Evolutionary conservation across 1,140 invertebrate species (phyloP).

Genomic region (Mamestra configurata): DNA sequence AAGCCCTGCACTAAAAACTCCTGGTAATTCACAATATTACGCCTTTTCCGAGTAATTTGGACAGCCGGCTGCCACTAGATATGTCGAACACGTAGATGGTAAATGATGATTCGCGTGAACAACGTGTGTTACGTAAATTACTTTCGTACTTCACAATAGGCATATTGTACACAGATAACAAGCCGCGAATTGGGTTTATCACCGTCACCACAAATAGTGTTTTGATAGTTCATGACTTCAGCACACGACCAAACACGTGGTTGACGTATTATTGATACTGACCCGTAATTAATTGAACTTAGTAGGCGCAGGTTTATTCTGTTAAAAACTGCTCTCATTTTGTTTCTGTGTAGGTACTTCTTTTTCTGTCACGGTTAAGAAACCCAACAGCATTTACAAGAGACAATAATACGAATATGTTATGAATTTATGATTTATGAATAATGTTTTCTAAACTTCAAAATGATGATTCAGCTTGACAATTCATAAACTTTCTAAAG

Average conservation of each 20-base stretch:
- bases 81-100: conserved; percentile 53
- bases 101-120: conserved; percentile 33
- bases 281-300: background rate
- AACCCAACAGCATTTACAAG: background rate
- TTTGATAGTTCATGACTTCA: background rate
- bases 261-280: background rate
- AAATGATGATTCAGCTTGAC: background rate
- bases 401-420: background rate
- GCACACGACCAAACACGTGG: no score
- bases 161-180: conserved; percentile 46
- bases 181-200: conserved; percentile 31
- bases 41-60: conserved; percentile 46
- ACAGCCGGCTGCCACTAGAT: conserved; percentile 21
- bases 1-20: conserved; percentile 19
- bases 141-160: conserved; percentile 51
- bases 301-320: background rate
- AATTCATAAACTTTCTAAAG: background rate
- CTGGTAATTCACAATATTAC: conserved; percentile 37
- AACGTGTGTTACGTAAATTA: conserved; percentile 51
- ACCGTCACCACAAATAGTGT: background rate
- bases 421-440: no score
- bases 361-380: background rate
- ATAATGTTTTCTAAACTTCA: background rate
- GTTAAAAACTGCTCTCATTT: background rate
- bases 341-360: no score